phyloP scores from a whole-genome alignment of 2,888 invertebrate genomes.

The Calameuta idolon region DNA sequence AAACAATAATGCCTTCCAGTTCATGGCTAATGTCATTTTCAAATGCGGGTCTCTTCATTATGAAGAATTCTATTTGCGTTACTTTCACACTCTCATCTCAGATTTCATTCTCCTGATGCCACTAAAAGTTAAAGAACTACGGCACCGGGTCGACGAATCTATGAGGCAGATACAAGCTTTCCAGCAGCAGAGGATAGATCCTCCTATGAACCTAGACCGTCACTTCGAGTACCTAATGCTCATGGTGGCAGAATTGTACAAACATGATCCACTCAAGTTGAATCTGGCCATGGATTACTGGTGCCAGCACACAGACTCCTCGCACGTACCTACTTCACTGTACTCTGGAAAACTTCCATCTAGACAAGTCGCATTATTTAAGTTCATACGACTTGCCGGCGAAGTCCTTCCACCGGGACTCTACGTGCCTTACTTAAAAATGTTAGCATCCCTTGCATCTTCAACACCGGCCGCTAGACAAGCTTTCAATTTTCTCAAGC shows the following conservation, averaged over 20 bases:
- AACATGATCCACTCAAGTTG: conserved; percentile 77
- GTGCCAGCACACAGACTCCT: conserved; percentile 72
- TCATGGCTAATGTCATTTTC: conserved; percentile 79
- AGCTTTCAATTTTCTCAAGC: conserved; percentile 82
- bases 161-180: conserved; percentile 83
- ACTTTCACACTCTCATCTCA: conserved; percentile 86
- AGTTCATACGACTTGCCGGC: conserved; percentile 90
- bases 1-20: conserved; percentile 82
- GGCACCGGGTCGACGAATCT: conserved; percentile 89
- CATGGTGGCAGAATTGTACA: conserved; percentile 83
- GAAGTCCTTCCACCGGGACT: conserved; percentile 86
- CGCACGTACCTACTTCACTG: conserved; percentile 61
- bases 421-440: conserved; percentile 87
- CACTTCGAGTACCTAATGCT: conserved; percentile 88
- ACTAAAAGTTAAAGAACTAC: conserved; percentile 85
- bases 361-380: conserved; percentile 84
- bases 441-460: conserved; percentile 86
- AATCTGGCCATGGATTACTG: conserved; percentile 86
- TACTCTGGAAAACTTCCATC: conserved; percentile 67
- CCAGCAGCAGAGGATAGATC: conserved; percentile 80
- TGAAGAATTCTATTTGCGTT: conserved; percentile 85
- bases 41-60: conserved; percentile 77
- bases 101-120: conserved; percentile 96
- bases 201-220: conserved; percentile 79
- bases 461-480: conserved; percentile 81